A percentile compares a stretch with the other conserved stretches of the same genome.
phyloP scores from a whole-genome alignment of 2,113 vertebrate species.

The Pterocles burchelli region DNA sequence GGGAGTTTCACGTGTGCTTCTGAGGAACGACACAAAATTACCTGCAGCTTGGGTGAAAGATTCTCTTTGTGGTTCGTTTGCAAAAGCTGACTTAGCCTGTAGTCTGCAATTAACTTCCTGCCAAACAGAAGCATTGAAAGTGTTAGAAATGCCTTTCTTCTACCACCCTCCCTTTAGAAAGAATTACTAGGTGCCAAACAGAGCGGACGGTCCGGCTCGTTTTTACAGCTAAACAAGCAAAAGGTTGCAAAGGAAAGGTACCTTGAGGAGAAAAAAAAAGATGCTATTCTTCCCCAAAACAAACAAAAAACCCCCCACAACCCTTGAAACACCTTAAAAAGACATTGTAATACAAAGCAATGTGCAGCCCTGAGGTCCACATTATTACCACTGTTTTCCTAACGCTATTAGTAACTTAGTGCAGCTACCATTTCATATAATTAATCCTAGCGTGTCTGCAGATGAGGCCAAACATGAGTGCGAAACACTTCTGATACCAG shows the following conservation, averaged over 20 bases:
- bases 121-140: neutral
- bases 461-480: neutral
- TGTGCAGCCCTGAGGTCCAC: neutral
- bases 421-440: neutral
- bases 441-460: neutral
- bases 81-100: neutral
- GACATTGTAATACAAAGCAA: neutral
- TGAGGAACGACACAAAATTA: too few relatives aligned
- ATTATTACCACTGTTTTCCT: neutral
- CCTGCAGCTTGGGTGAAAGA: too few relatives aligned
- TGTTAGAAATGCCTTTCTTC: neutral
- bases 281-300: neutral
- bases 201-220: accelerated
- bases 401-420: neutral
- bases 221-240: neutral
- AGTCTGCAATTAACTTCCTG: neutral
- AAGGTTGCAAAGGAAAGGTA: neutral
- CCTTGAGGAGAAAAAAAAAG: neutral
- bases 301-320: neutral
- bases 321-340: neutral
- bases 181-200: neutral
- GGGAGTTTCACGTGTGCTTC: accelerated
- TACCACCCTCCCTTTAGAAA: neutral
- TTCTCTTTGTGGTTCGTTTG: neutral
- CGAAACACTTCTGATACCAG: neutral